phyloP scores from a whole-genome alignment of 2,113 vertebrate genomes.

The Psittacula cyanocephala region DNA sequence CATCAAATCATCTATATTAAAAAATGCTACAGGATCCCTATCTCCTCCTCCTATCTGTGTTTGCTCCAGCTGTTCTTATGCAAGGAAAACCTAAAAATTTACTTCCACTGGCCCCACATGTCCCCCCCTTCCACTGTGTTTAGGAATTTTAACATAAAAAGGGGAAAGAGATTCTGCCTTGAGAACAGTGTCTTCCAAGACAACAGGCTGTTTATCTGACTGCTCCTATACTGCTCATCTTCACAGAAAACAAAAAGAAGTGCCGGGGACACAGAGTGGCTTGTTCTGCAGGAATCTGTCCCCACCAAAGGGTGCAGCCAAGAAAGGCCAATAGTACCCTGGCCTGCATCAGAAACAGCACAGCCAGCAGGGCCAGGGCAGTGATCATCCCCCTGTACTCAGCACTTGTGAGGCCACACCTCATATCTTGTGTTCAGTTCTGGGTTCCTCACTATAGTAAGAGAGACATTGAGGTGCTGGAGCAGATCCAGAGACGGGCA shows the following conservation, averaged over 20 bases:
- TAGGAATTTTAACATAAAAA: neutral
- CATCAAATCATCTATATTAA: neutral
- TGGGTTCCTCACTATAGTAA: neutral
- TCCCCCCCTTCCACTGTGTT: rapidly evolving
- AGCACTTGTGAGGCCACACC: neutral
- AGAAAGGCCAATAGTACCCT: neutral
- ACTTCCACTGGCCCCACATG: neutral
- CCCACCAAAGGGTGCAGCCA: neutral
- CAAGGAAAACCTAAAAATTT: neutral
- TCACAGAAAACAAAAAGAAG: neutral
- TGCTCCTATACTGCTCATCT: neutral
- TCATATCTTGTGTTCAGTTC: neutral
- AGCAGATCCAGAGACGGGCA: neutral
- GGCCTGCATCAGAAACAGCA: neutral
- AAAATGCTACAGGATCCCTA: neutral
- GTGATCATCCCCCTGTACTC: neutral
- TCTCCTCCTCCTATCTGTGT: neutral
- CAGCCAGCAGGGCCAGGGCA: neutral
- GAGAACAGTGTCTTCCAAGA: neutral
- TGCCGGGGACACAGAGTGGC: too few species aligned
- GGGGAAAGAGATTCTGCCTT: neutral
- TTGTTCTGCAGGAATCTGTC: neutral
- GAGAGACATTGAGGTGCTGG: neutral
- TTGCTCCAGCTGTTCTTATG: neutral
- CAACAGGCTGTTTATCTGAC: neutral